Evolutionary conservation across 1,140 invertebrate species (phyloP).

Genomic region (Goniozus legneri): DNA sequence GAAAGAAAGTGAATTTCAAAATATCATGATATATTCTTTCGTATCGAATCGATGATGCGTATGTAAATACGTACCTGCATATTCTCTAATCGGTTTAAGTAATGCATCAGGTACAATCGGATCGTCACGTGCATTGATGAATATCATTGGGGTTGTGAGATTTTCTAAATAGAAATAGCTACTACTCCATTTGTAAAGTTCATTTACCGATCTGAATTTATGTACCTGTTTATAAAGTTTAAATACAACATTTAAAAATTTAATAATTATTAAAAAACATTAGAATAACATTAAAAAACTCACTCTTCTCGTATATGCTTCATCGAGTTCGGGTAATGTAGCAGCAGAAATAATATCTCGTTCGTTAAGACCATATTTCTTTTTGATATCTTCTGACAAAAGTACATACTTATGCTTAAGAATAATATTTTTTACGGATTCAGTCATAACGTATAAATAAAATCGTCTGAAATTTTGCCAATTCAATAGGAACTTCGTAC

Average conservation of each 20-base stretch:
- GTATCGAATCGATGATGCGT: too few relatives aligned
- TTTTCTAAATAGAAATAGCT: slow-evolving; percentile 72
- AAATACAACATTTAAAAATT: too few relatives aligned
- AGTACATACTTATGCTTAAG: slow-evolving; percentile 73
- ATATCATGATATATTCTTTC: slow-evolving; percentile 1
- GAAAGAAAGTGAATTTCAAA: slow-evolving; percentile 14
- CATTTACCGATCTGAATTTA: slow-evolving; percentile 72
- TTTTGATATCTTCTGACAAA: slow-evolving; percentile 71
- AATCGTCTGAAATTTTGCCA: slow-evolving; percentile 85
- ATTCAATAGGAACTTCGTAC: slow-evolving; percentile 72
- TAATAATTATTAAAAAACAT: slow-evolving; percentile 7
- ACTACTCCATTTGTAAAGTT: slow-evolving; percentile 81
- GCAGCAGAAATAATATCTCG: slow-evolving; percentile 79
- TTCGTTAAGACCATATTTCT: slow-evolving; percentile 67
- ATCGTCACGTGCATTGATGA: slow-evolving; percentile 85
- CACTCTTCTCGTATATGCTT: slow-evolving; percentile 75
- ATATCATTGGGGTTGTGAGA: slow-evolving; percentile 80
- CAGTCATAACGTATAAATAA: slow-evolving; percentile 90
- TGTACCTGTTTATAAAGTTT: slow-evolving; percentile 49
- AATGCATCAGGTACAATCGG: slow-evolving; percentile 79
- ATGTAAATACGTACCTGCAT: slow-evolving; percentile 67
- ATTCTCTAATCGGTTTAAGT: slow-evolving; percentile 67
- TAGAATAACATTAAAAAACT: slow-evolving; percentile 4
- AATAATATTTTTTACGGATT: slow-evolving; percentile 83
- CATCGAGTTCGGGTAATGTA: slow-evolving; percentile 82